Evolutionary conservation across 2,113 vertebrate genomes (phyloP).

Genomic region (Desmodus rotundus): DNA sequence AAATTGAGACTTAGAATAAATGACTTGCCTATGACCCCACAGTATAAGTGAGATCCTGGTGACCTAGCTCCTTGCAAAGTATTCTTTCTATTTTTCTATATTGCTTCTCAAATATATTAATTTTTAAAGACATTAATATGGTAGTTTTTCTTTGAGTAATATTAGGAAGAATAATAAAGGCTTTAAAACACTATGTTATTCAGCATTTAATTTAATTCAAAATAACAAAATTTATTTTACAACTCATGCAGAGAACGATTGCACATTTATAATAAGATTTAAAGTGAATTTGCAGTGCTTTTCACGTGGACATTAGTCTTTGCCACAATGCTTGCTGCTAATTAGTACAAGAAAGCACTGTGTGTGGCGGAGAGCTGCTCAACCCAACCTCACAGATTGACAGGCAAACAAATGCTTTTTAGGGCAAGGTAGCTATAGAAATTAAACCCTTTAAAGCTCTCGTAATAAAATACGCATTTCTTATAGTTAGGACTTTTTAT

Average conservation of each 20-base stretch:
- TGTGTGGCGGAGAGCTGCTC: constrained; percentile 8
- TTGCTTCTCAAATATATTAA: constrained; percentile 21
- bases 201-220: constrained; percentile 31
- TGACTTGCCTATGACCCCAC: neutral
- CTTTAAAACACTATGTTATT: constrained; percentile 38
- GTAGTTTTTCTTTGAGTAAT: neutral
- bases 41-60: neutral
- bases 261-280: constrained; percentile 30
- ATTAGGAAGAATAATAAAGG: neutral
- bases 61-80: neutral
- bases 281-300: constrained; percentile 39
- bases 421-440: neutral
- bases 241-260: neutral
- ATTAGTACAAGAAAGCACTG: constrained; percentile 32
- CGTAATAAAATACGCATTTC: constrained; percentile 6
- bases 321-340: neutral
- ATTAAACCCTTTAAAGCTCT: neutral
- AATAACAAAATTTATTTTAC: constrained; percentile 44
- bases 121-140: constrained; percentile 19
- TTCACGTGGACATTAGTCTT: constrained; percentile 44
- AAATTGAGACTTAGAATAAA: constrained; percentile 34
- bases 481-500: neutral
- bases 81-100: neutral
- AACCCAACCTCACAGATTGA: neutral
- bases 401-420: neutral